Evolutionary conservation across 2,797 vertebrate genomes (phyloP).

Genomic region (Phalloptychus januarius): DNA sequence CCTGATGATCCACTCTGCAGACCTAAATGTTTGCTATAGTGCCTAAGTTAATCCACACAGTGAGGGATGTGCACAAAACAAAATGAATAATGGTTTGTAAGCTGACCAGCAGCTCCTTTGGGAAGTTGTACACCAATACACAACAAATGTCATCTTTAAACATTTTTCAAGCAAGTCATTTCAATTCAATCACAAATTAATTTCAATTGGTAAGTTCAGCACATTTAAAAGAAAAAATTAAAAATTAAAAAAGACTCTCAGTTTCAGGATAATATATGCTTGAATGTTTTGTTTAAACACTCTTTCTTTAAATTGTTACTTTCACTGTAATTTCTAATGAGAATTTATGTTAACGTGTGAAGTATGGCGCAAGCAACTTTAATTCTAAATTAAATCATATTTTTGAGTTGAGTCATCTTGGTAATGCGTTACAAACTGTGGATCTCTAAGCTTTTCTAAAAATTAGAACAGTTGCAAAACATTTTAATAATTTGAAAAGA

Average conservation of each 20-base stretch:
- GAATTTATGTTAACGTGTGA: neutral
- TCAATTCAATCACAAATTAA: too few species aligned
- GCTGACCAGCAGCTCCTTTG: neutral
- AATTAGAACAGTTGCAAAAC: neutral
- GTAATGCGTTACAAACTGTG: neutral
- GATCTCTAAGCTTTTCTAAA: neutral
- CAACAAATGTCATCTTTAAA: too few species aligned
- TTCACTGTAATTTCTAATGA: neutral
- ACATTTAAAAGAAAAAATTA: neutral
- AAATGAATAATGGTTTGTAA: neutral
- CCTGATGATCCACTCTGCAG: neutral
- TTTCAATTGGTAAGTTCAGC: neutral
- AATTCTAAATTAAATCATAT: neutral
- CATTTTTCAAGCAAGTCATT: too few species aligned
- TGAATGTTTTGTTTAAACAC: neutral
- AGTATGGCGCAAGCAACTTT: neutral
- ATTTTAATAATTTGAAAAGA: neutral
- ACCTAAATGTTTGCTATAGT: neutral
- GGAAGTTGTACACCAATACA: neutral
- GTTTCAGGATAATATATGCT: neutral
- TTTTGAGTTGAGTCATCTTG: neutral
- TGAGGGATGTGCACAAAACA: neutral
- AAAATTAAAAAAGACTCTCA: neutral
- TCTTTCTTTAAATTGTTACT: neutral
- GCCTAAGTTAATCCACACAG: neutral